Evolutionary conservation across 2,888 invertebrate species (phyloP), one percentile per base, ranked within the genome.

Genomic region (Drosophila mulleri): DNA sequence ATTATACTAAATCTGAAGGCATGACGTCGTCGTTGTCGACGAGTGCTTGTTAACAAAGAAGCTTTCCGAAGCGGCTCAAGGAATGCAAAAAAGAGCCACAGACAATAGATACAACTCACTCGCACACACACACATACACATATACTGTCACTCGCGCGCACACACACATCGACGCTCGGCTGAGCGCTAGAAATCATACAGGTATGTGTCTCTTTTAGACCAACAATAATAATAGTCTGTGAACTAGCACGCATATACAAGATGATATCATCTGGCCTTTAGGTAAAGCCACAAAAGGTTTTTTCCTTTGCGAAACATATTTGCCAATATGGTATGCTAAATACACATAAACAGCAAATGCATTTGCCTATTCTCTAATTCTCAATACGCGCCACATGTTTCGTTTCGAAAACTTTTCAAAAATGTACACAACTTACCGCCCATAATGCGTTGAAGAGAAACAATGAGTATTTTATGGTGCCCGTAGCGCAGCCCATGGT

Each of bases 401-500:
- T 32, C 2, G 47, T 53, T 59, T 77, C 63, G 37, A 18, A 54
- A 57, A 26, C 18, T 50, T 59, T 50, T 48, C 14, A 9, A 57
- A 47, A 63, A 37, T 58, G 4, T 14, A 32, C 8, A 26, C 37
- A 68, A 91, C 91, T 91, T 91, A 91, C 91, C 77, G 90, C 89
- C 91, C 91, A 91, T 69, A 91, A 68, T 60, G 88, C 82, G 76
- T 91, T 91, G 69, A 90, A 90, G 12, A 91, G 45, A 62, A 91
- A 90, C 62, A 91, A 70, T 39, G 88, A 66, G 65, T 85, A 91
- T 70, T 91, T 91, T 20, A 91, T 82, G 52, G 89, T 83, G 60
- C 89, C 90, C 47, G 91, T 91, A 48, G 91, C 91, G 72, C 91
- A 91, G 75, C 91, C 88, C 91, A 91, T 91, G 72, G 61, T 87